Conservation (phyloP, 2,888 invertebrate genomes). For the Apomyelois bistriatella region DNA sequence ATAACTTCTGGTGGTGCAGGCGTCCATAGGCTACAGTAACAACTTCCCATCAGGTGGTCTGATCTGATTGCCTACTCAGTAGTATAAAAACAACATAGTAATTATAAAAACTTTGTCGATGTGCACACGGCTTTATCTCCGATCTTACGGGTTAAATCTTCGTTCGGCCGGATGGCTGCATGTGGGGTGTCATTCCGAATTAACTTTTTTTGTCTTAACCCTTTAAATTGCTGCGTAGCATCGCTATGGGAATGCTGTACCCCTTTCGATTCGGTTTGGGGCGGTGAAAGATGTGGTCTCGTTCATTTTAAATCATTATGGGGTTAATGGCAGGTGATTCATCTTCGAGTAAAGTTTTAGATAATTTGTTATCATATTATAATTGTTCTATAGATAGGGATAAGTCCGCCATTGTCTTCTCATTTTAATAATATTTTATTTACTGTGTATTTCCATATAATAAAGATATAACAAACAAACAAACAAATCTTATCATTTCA, state of each 20-base stretch:
- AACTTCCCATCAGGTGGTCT: too few species aligned
- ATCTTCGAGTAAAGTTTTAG: not conserved
- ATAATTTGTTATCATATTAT: not conserved
- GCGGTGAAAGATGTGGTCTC: constrained; percentile 11
- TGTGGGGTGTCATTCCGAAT: constrained; percentile 56
- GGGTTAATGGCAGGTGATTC: not conserved
- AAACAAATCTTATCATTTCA: too few species aligned
- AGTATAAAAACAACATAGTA: too few species aligned
- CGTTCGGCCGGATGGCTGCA: constrained; percentile 43
- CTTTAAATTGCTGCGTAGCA: constrained; percentile 66
- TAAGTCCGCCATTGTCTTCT: too few species aligned
- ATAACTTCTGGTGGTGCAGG: too few species aligned
- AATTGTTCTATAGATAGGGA: too few species aligned
- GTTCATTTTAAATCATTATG: constrained; percentile 2
- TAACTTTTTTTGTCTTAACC: constrained; percentile 68
- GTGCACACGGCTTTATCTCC: constrained; percentile 34
- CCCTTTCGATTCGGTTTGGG: constrained; percentile 25
- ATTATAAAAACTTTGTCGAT: too few species aligned
- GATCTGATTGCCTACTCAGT: too few species aligned
- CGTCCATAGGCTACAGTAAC: too few species aligned
- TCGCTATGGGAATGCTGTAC: constrained; percentile 57
- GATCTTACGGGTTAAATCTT: constrained; percentile 38
- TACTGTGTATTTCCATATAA: too few species aligned
- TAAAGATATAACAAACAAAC: too few species aligned
- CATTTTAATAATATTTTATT: too few species aligned